Evolutionary conservation across 2,888 invertebrate genomes (phyloP), one percentile per base, ranked within the genome.

Genomic region (Lepidonotus clava): DNA sequence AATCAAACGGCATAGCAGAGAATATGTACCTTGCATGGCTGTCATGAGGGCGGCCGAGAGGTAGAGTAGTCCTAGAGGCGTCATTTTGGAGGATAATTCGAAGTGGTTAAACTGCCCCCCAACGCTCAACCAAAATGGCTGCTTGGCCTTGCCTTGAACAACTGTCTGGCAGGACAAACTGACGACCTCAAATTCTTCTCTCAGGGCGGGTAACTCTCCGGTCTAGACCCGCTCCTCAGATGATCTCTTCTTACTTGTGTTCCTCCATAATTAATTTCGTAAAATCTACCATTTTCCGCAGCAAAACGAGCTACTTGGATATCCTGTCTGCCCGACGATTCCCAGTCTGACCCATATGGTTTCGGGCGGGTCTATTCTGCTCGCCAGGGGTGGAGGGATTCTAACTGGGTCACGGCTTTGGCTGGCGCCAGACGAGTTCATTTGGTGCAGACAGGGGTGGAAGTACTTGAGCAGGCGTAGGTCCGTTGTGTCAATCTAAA

Each of bases 341-440:
- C 46, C n/a, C n/a, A 18, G 28, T 21, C 80, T 80, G 80, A 80
- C 80, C 80, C 80, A 80, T 80, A 80, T 80, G 80, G 80, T 80
- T 80, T 46, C 46, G 28, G 80, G 8, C 46, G 46, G 28, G 41
- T 80, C 80, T 32, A 80, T 28, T 80, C n/a, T 34, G 41, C 28
- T 24, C 24, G 80, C 28, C 46, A 80, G 80, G 80, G 80, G 51
- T 80, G 80, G 28, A 28, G 6, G 46, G 51, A 46, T 1, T 0
- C 46, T 80, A 80, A 80, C 80, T 80, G 46, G 80, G 80, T 80
- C 80, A 80, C 46, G n/a, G 80, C 80, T 51, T 51, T 80, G 80
- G 28, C 46, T 51, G 80, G 80, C 80, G 80, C 80, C 80, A 80
- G 80, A 28, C 46, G 51, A 41, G 28, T 80, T 46, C 46, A 80